phyloP scores from a whole-genome alignment of 2,113 vertebrate species.

The Indri indri region DNA sequence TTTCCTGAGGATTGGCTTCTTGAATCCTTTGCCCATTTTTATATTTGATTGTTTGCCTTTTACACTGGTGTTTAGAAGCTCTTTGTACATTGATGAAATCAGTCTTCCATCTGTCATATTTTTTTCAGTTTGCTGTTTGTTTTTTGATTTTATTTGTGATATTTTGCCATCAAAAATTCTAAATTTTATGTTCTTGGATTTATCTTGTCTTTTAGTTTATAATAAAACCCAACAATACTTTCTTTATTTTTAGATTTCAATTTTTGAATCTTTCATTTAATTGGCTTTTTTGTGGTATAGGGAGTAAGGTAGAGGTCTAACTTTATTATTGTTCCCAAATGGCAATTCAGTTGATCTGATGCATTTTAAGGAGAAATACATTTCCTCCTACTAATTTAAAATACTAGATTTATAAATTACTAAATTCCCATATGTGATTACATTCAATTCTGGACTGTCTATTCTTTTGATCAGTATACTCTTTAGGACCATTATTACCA shows the following conservation, averaged over 20 bases:
- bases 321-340: background rate
- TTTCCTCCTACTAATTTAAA: background rate
- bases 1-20: slow-evolving; percentile 6
- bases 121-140: slow-evolving; percentile 46
- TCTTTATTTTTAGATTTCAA: background rate
- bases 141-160: slow-evolving; percentile 53
- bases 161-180: slow-evolving; percentile 52
- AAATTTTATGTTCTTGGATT: slow-evolving; percentile 34
- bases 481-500: background rate
- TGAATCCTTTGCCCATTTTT: slow-evolving; percentile 31
- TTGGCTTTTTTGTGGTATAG: background rate
- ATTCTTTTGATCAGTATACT: background rate
- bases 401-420: background rate
- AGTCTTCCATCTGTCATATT: slow-evolving; percentile 50
- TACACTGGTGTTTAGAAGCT: background rate
- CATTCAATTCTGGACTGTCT: background rate
- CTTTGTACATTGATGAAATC: slow-evolving; percentile 50
- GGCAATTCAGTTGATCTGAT: background rate
- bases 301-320: background rate
- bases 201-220: background rate
- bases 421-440: background rate
- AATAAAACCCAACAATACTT: background rate
- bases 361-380: background rate
- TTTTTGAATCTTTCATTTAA: background rate
- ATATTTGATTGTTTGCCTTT: slow-evolving; percentile 23